phyloP scores from a whole-genome alignment of 2,113 vertebrate species.

The Ptilorrhoa leucosticta region DNA sequence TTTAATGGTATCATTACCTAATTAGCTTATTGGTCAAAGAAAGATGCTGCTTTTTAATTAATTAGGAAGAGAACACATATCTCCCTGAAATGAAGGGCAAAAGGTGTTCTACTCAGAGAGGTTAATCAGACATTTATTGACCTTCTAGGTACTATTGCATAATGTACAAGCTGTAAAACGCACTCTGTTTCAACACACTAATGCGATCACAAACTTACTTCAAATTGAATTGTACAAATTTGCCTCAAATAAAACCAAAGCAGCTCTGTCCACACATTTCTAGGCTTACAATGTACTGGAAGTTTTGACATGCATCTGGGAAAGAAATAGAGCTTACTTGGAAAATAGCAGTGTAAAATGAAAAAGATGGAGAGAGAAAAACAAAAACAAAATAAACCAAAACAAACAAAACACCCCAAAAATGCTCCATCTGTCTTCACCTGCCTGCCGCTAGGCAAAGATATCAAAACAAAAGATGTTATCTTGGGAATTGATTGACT shows the following conservation, averaged over 20 bases:
- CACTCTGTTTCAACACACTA: not conserved
- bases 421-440: not conserved
- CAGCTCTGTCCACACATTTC: not conserved
- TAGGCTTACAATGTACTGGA: not conserved
- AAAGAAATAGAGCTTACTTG: not conserved
- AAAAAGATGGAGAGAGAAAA: not conserved
- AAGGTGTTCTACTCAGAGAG: not conserved
- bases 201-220: not conserved
- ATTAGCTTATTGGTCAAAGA: not conserved
- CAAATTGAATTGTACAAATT: not conserved
- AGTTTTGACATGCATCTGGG: not conserved
- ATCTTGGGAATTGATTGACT: not conserved
- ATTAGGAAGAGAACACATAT: not conserved
- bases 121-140: not conserved
- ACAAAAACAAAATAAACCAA: not conserved
- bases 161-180: not conserved
- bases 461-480: not conserved
- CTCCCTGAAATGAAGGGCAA: not conserved
- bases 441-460: not conserved
- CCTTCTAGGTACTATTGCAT: not conserved
- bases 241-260: not conserved
- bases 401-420: not conserved
- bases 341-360: not conserved
- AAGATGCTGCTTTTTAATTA: not conserved
- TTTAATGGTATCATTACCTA: not conserved